Conservation (phyloP, 1,140 invertebrate species). For the Micrasema longulum region DNA sequence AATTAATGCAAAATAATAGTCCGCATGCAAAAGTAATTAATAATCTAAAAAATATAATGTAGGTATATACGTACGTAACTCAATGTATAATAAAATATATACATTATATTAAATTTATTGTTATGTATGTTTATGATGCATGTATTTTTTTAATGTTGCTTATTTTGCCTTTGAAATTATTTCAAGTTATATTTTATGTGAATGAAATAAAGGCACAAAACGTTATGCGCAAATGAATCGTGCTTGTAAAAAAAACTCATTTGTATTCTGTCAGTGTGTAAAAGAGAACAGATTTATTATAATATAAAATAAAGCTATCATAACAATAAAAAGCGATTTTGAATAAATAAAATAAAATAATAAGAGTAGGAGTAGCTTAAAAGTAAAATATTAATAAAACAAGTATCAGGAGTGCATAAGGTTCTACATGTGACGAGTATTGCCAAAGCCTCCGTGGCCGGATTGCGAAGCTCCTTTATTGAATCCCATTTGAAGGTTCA, state of each 20-base stretch:
- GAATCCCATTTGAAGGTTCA: conserved; percentile 96
- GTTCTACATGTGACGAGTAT: conserved; percentile 92
- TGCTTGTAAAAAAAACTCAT: conserved; percentile 30
- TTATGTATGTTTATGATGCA: too few species aligned
- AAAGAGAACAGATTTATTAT: conserved; percentile 38
- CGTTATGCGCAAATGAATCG: not conserved
- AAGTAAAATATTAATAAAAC: conserved; percentile 26
- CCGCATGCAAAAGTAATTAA: too few species aligned
- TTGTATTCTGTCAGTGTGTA: conserved; percentile 34
- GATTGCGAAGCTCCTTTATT: conserved; percentile 93
- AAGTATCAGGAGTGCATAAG: conserved; percentile 34
- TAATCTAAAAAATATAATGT: too few species aligned
- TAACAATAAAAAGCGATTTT: conserved; percentile 28
- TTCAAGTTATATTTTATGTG: too few species aligned
- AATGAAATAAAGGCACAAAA: too few species aligned
- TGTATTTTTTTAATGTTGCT: too few species aligned
- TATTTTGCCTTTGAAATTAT: too few species aligned
- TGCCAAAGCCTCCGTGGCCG: conserved; percentile 91
- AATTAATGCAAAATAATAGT: too few species aligned
- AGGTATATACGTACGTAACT: too few species aligned
- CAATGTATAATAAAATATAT: too few species aligned
- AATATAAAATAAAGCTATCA: conserved; percentile 40
- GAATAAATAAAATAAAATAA: conserved; percentile 39
- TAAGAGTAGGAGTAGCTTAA: conserved; percentile 28
- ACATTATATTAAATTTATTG: too few species aligned